phyloP scores from a whole-genome alignment of 2,888 invertebrate species.

The Dicranocentrus wangi region DNA sequence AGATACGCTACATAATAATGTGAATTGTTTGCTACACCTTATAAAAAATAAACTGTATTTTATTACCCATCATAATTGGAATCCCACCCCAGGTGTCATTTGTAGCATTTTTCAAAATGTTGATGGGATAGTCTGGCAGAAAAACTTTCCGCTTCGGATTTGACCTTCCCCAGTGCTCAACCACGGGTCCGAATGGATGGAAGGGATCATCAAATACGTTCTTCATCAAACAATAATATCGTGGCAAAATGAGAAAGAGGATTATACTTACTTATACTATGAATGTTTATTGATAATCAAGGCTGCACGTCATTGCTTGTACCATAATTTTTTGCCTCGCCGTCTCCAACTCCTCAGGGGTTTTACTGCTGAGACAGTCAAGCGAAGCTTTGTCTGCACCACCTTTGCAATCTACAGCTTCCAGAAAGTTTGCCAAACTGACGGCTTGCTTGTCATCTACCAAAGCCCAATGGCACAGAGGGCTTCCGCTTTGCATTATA shows the following conservation, averaged over 20 bases:
- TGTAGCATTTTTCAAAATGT: constrained; percentile 26
- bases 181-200: constrained; percentile 56
- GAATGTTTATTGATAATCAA: neutral
- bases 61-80: constrained; percentile 65
- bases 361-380: constrained; percentile 24
- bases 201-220: constrained; percentile 20
- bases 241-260: neutral
- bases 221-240: constrained; percentile 23
- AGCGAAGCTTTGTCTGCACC: neutral
- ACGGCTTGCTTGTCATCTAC: constrained; percentile 27
- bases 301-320: neutral
- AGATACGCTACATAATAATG: too few relatives aligned
- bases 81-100: constrained; percentile 48
- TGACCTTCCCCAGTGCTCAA: constrained; percentile 56
- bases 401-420: neutral
- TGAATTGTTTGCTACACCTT: too few relatives aligned
- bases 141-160: constrained; percentile 39
- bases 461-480: constrained; percentile 59
- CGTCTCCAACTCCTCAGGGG: constrained; percentile 23
- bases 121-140: constrained; percentile 51
- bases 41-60: too few relatives aligned
- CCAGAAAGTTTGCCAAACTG: neutral
- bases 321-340: constrained; percentile 42
- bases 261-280: too few relatives aligned
- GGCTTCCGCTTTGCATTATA: constrained; percentile 55